A percentile compares a stretch with the other conserved stretches of the same genome.
phyloP scores from a whole-genome alignment of 2,888 invertebrate genomes.

The Drosophila falleni region DNA sequence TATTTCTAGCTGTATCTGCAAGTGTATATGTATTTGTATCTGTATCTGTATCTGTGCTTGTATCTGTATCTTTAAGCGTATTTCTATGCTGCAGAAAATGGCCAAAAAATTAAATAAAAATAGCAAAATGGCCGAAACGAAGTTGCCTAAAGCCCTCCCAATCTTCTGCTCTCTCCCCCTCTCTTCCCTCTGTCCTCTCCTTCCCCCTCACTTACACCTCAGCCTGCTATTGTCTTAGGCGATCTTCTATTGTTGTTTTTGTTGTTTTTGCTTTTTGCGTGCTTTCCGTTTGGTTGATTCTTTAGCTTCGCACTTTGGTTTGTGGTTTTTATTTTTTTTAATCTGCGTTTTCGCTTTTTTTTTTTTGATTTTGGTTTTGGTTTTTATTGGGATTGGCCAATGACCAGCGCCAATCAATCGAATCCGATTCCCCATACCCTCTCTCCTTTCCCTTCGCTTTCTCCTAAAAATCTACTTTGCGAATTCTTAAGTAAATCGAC shows the following conservation, averaged over 20 bases:
- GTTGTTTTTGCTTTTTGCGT: conserved; percentile 27
- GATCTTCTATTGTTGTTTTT: conserved; percentile 25
- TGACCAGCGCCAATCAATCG: conserved; percentile 61
- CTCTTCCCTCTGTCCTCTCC: background rate
- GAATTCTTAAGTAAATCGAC: conserved; percentile 40
- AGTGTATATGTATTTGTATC: conserved; percentile 21
- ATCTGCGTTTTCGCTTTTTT: no score
- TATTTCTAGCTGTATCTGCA: conserved; percentile 7
- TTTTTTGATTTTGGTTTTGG: conserved; percentile 16
- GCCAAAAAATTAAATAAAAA: conserved; percentile 67
- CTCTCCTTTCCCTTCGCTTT: background rate
- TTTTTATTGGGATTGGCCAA: conserved; percentile 37
- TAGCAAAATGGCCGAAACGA: conserved; percentile 57
- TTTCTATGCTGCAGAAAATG: conserved; percentile 29
- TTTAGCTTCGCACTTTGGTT: conserved; percentile 53
- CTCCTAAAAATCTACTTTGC: conserved; percentile 13
- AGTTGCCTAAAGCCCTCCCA: background rate
- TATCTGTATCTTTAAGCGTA: conserved; percentile 14
- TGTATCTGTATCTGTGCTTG: conserved; percentile 13
- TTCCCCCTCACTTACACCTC: background rate
- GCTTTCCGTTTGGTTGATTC: conserved; percentile 66
- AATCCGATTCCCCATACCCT: conserved; percentile 9
- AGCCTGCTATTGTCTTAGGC: background rate
- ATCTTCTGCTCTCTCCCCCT: background rate
- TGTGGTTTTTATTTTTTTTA: conserved; percentile 10